Evolutionary conservation across 2,888 invertebrate species (phyloP).

Genomic region (Drosophila affinis): DNA sequence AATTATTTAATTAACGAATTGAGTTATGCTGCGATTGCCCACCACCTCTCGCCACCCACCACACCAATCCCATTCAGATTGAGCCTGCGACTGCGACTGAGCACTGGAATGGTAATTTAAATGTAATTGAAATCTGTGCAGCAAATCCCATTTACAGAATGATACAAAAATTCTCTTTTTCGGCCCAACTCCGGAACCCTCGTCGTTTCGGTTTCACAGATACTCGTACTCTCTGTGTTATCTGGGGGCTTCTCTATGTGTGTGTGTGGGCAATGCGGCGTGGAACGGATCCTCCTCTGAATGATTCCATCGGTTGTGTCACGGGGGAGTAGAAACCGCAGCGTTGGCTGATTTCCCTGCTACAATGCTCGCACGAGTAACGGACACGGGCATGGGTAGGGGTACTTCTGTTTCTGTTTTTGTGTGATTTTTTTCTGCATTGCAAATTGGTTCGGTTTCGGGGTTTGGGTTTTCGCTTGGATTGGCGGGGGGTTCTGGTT

Average conservation of each 20-base stretch:
- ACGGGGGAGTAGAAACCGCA: constrained; percentile 35
- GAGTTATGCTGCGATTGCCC: constrained; percentile 62
- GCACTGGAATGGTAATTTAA: constrained; percentile 63
- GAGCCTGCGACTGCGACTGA: constrained; percentile 10
- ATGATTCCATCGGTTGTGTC: neutral
- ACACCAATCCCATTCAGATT: neutral
- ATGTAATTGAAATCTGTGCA: constrained; percentile 74
- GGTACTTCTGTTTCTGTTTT: constrained; percentile 37
- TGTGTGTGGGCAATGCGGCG: constrained; percentile 30
- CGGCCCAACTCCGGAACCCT: constrained; percentile 6
- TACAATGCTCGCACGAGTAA: neutral
- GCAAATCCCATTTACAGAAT: constrained; percentile 59
- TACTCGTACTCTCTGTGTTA: constrained; percentile 43
- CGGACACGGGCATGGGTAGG: neutral
- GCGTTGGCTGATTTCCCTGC: constrained; percentile 35
- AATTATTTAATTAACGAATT: constrained; percentile 79
- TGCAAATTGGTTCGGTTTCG: constrained; percentile 32
- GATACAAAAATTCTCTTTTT: constrained; percentile 41
- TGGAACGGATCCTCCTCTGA: constrained; percentile 2
- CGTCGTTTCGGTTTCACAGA: constrained; percentile 23
- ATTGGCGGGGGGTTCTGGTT: constrained; percentile 3
- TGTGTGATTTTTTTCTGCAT: constrained; percentile 25
- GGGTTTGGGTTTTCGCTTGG: neutral
- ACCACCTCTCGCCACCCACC: neutral
- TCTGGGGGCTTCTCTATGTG: constrained; percentile 8